Conservation (phyloP, 1,140 invertebrate species). For the Apis florea region DNA sequence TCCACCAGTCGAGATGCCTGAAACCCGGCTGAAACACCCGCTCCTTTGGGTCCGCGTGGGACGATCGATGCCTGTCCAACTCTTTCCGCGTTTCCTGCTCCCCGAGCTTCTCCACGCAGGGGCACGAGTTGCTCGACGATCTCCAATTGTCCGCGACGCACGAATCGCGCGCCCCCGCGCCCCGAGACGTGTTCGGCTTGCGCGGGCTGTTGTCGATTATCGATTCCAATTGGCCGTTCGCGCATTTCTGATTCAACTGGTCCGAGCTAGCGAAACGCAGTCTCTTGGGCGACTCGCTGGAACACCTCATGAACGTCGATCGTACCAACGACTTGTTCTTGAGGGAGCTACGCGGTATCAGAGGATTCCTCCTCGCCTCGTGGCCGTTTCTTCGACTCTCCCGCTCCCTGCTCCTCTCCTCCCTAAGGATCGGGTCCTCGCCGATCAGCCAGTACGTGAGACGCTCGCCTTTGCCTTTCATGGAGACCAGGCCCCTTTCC, state of each 20-base stretch:
- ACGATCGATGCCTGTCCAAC: background rate
- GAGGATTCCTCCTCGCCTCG: constrained; percentile 59
- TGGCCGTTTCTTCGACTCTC: constrained; percentile 73
- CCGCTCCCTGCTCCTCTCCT: constrained; percentile 80
- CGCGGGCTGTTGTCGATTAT: constrained; percentile 80
- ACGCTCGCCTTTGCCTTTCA: constrained; percentile 94
- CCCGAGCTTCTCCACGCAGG: constrained; percentile 82
- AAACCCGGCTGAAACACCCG: too few relatives aligned
- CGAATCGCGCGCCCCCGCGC: constrained; percentile 66
- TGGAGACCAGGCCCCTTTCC: constrained; percentile 89
- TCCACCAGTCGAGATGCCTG: constrained; percentile 1
- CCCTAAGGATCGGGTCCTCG: constrained; percentile 84
- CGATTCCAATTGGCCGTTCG: constrained; percentile 74
- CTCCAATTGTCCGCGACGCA: constrained; percentile 77
- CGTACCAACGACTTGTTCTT: constrained; percentile 81
- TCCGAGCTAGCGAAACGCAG: constrained; percentile 88
- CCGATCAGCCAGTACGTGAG: constrained; percentile 93
- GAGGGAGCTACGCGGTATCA: constrained; percentile 84
- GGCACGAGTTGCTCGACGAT: constrained; percentile 82
- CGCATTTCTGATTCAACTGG: constrained; percentile 79
- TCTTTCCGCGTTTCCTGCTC: constrained; percentile 46
- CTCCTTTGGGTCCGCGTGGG: background rate
- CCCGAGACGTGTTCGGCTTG: constrained; percentile 64
- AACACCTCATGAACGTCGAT: constrained; percentile 82
- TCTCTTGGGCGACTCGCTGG: constrained; percentile 90